These are phyloP conservation scores for Homarus gammarus DNA, from an alignment of 2,888 invertebrate genomes.

Conservation along the genomic window DNA sequence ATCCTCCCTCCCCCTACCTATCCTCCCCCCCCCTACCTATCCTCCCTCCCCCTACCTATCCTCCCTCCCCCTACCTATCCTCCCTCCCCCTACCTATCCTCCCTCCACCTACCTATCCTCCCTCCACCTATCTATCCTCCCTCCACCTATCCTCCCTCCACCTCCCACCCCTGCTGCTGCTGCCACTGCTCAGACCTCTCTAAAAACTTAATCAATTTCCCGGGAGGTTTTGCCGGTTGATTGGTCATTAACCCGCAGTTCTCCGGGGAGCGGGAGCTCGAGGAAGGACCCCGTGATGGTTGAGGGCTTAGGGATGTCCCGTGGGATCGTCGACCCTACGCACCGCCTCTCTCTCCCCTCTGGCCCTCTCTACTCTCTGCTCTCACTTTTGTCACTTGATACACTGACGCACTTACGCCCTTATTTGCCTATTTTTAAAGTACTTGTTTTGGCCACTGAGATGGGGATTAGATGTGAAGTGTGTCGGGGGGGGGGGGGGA, in stretches of 20 bases:
- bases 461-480: too few species aligned
- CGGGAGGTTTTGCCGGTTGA: slow-evolving; percentile 44
- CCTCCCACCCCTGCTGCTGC: background rate
- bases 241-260: slow-evolving; percentile 45
- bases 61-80: background rate
- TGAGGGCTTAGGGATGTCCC: background rate
- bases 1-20: background rate
- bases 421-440: background rate
- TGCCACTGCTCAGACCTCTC: background rate
- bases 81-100: background rate
- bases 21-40: background rate
- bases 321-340: background rate
- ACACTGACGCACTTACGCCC: background rate
- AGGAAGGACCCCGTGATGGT: background rate
- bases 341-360: background rate
- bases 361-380: too few species aligned
- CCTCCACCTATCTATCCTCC: background rate
- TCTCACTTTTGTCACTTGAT: slow-evolving; percentile 2
- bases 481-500: too few species aligned
- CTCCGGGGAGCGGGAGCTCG: background rate
- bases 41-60: too few species aligned
- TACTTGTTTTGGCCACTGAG: background rate
- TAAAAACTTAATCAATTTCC: slow-evolving; percentile 35
- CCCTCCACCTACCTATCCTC: too few species aligned
- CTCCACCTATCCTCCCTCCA: too few species aligned